Conservation (phyloP, 2,113 vertebrate genomes). For the Hemichromis elongatus region DNA sequence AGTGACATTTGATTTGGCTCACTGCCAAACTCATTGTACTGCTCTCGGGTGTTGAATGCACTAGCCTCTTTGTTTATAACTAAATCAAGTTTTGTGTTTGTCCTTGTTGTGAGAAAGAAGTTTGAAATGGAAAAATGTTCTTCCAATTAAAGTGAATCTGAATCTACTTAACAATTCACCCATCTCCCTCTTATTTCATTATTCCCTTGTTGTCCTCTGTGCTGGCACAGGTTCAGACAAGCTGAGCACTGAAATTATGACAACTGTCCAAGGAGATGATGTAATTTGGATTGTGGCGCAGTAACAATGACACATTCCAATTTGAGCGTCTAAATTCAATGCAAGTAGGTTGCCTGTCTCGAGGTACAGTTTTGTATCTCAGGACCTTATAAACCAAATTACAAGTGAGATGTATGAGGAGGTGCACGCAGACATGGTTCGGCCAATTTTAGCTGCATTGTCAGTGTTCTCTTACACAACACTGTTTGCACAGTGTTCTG, state of each 20-base stretch:
- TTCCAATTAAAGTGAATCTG: not conserved
- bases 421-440: not conserved
- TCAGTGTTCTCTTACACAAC: conserved; percentile 15
- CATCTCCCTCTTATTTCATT: not conserved
- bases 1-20: not conserved
- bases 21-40: not conserved
- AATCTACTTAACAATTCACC: not conserved
- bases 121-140: not conserved
- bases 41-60: not conserved
- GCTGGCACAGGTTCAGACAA: not conserved
- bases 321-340: conserved; percentile 17
- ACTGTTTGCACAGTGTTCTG: not conserved
- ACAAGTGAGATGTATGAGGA: not conserved
- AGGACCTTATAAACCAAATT: not conserved
- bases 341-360: conserved; percentile 37
- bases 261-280: conserved; percentile 50
- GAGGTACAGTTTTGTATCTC: not conserved
- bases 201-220: not conserved
- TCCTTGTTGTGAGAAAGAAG: not conserved
- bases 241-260: conserved; percentile 23
- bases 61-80: not conserved
- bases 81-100: not conserved
- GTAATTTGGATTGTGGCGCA: conserved; percentile 41
- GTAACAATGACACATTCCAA: conserved; percentile 47
- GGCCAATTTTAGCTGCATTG: not conserved